Evolutionary conservation across 1,140 invertebrate species (phyloP).

Genomic region (Temnothorax nylanderi): DNA sequence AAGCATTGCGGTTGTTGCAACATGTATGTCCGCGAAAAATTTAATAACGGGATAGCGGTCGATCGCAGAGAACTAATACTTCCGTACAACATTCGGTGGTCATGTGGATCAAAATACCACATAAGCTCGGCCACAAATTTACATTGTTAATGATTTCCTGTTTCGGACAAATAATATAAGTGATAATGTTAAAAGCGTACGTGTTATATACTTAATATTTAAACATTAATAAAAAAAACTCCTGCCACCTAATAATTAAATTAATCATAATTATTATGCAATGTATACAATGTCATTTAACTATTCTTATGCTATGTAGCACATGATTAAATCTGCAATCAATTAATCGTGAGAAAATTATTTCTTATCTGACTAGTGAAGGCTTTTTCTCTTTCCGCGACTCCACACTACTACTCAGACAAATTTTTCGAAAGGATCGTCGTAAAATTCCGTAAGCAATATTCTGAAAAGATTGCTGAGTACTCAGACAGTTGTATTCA

Average conservation of each 20-base stretch:
- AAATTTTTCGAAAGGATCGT: background rate
- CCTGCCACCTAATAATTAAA: background rate
- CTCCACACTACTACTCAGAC: background rate
- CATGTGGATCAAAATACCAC: background rate
- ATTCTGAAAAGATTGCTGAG: background rate
- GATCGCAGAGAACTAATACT: background rate
- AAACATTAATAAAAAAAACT: background rate
- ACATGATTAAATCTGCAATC: background rate
- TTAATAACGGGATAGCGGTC: conserved; percentile 15
- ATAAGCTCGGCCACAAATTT: background rate
- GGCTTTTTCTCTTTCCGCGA: background rate
- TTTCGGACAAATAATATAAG: background rate
- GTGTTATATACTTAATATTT: background rate
- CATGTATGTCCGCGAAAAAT: conserved; percentile 16
- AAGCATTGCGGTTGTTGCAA: background rate
- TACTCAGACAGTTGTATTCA: background rate
- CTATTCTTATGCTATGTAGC: background rate
- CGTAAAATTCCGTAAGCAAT: background rate
- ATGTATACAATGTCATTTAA: background rate
- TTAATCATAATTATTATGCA: conserved; percentile 4
- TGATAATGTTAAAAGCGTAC: background rate
- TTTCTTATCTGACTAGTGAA: background rate
- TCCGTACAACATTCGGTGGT: conserved; percentile 7
- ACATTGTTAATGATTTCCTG: conserved; percentile 22
- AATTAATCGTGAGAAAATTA: background rate